Evolutionary conservation across 2,888 invertebrate species (phyloP), one percentile per base, ranked within the genome.

Genomic region (Meteorus colon): DNA sequence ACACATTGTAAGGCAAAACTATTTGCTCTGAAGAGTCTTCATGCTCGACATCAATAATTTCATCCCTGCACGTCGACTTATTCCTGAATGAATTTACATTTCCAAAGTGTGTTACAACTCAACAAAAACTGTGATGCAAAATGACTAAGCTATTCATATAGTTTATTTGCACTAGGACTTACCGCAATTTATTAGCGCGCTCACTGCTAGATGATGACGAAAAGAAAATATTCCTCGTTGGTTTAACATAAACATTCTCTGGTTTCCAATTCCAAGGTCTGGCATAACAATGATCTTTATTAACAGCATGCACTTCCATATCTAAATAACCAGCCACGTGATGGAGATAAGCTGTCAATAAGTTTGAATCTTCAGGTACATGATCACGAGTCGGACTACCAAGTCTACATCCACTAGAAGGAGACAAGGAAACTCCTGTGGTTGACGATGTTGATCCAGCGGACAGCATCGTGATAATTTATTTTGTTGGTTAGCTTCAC

Each of bases 271-370:
- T 93, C 91, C 93, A 93, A 69, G 95, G 94, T 81, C 94, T 92
- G 10, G 94, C 92, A 84, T 96, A 96, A 84, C 93, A 92, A 84
- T 96, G 95, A 84, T 96, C 95, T 88, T 93, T 91, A 77, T 91
- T 83, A 59, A 93, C 90, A 3, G 89, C 79, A 78, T 90, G 87
- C n/a, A 85, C 80, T 62, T 90, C 89, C 55, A 85, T 84, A 67
- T 90, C 90, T 81, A 88, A 81, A 73, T 79, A 85, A 19, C 88
- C 89, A 76, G 89, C 87, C 12, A 89, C 78, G 27, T 84, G 84
- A 70, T 86, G 88, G 60, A 89, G 82, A 81, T 88, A 90, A 48
- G 82, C 81, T 34, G 85, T 85, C 59, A 90, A 85, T 89, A 90
- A 90, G 87, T 90, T 91, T 85, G 90, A 88, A 90, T 88, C 92